These are phyloP conservation scores for Lysandra coridon DNA, from an alignment of 2,888 invertebrate genomes.

Conservation along the genomic window DNA sequence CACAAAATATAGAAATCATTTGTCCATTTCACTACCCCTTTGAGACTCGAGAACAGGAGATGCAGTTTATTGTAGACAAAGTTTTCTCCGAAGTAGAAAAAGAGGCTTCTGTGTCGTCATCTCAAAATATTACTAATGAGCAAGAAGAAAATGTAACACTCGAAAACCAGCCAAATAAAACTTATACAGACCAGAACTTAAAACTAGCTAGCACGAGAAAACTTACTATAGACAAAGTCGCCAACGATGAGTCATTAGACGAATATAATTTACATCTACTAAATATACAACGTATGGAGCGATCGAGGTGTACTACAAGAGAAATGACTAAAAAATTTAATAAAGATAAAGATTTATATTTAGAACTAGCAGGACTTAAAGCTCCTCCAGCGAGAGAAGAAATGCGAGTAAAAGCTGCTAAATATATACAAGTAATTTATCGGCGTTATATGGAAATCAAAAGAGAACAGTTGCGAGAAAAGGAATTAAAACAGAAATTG, in stretches of 20 bases:
- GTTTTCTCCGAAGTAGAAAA: constrained; percentile 69
- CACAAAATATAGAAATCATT: constrained; percentile 83
- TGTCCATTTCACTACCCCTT: constrained; percentile 83
- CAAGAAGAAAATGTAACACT: constrained; percentile 55
- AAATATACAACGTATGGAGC: constrained; percentile 71
- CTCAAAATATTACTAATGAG: constrained; percentile 55
- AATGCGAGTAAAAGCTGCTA: constrained; percentile 53
- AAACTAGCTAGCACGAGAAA: not conserved
- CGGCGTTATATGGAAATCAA: constrained; percentile 68
- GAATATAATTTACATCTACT: constrained; percentile 56
- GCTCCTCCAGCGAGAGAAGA: constrained; percentile 52
- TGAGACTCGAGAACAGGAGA: constrained; percentile 74
- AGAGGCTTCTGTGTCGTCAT: constrained; percentile 61
- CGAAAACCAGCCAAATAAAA: constrained; percentile 47
- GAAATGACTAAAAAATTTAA: constrained; percentile 52
- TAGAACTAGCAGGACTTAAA: constrained; percentile 67
- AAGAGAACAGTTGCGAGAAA: constrained; percentile 60
- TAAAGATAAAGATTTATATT: constrained; percentile 60
- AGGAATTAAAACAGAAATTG: constrained; percentile 68
- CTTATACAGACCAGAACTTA: not conserved
- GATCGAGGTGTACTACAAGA: constrained; percentile 51
- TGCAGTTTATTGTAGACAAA: constrained; percentile 70
- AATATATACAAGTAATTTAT: constrained; percentile 59
- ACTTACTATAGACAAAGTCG: constrained; percentile 49
- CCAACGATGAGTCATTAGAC: constrained; percentile 54